phyloP scores from a whole-genome alignment of 1,140 invertebrate genomes.

The Papilio polyxenes region DNA sequence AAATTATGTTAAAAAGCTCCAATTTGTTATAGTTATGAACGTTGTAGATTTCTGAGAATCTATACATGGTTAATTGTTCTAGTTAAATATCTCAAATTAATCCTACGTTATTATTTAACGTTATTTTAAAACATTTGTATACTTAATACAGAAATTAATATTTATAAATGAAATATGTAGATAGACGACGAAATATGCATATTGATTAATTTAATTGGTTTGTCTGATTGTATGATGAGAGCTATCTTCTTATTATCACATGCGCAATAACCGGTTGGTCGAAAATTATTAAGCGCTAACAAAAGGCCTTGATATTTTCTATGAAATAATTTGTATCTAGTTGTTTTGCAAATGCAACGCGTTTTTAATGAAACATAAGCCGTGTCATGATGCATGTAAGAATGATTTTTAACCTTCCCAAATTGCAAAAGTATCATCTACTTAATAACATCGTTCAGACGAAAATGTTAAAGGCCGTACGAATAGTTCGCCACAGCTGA shows the following conservation, averaged over 20 bases:
- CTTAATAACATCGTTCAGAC: slow-evolving; percentile 52
- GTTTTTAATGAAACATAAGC: slow-evolving; percentile 44
- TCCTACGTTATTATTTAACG: not conserved
- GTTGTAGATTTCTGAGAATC: not conserved
- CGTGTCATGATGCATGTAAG: slow-evolving; percentile 55
- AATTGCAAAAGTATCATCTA: slow-evolving; percentile 57
- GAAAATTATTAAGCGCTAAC: slow-evolving; percentile 67
- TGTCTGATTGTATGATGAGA: slow-evolving; percentile 8
- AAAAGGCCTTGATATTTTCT: slow-evolving; percentile 68
- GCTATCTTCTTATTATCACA: slow-evolving; percentile 26
- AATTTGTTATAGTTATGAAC: not conserved
- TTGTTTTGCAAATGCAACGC: slow-evolving; percentile 56
- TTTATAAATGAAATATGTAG: not conserved
- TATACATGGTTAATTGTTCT: not conserved
- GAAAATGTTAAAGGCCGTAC: slow-evolving; percentile 60
- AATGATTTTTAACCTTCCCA: slow-evolving; percentile 44
- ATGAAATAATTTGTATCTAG: slow-evolving; percentile 56
- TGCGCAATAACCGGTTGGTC: slow-evolving; percentile 65
- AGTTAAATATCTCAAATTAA: not conserved
- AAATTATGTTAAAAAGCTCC: too few species aligned
- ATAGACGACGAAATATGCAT: not conserved
- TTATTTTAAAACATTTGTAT: not conserved
- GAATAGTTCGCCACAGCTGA: slow-evolving; percentile 50
- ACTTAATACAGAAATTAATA: not conserved
- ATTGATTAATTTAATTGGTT: slow-evolving; percentile 6